These are phyloP conservation scores for Chlorops oryzae DNA, from an alignment of 1,140 invertebrate species.

Conservation along the genomic window DNA sequence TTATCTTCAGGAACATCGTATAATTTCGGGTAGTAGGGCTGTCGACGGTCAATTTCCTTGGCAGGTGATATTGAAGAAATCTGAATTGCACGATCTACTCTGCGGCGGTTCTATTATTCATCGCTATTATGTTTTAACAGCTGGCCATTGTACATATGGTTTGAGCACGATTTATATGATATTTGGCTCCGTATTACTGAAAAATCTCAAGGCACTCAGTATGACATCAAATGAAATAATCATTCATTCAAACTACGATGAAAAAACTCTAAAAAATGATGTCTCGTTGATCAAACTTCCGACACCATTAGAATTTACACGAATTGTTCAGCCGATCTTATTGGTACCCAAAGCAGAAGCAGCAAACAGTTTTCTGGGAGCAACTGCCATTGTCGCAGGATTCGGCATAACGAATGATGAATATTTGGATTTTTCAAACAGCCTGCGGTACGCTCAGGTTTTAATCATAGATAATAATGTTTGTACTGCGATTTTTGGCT, in stretches of 20 bases:
- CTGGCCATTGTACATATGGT: conserved; percentile 53
- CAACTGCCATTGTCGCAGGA: conserved; percentile 25
- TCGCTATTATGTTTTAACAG: conserved; percentile 52
- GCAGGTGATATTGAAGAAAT: conserved; percentile 39
- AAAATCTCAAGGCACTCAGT: conserved; percentile 28
- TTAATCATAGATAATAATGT: conserved; percentile 28
- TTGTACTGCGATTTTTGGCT: conserved; percentile 21
- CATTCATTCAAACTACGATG: conserved; percentile 49
- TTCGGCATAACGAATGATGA: conserved; percentile 36
- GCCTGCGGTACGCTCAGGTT: conserved; percentile 31
- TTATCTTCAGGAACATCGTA: conserved; percentile 27
- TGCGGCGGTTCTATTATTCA: conserved; percentile 58
- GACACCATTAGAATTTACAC: conserved; percentile 40
- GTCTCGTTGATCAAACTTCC: conserved; percentile 54
- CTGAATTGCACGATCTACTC: conserved; percentile 29
- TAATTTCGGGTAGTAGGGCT: conserved; percentile 27
- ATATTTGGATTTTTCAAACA: conserved; percentile 30
- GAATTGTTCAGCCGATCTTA: conserved; percentile 26
- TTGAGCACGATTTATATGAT: conserved; percentile 32
- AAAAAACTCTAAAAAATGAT: conserved; percentile 49
- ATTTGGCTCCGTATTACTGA: conserved; percentile 49
- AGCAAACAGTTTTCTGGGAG: conserved; percentile 27
- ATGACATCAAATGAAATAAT: conserved; percentile 41
- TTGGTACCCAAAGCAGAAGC: conserved; percentile 20
- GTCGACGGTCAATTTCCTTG: conserved; percentile 32